These are phyloP conservation scores for Ploceus nigricollis DNA, from an alignment of 2,113 vertebrate species.

Conservation along the genomic window DNA sequence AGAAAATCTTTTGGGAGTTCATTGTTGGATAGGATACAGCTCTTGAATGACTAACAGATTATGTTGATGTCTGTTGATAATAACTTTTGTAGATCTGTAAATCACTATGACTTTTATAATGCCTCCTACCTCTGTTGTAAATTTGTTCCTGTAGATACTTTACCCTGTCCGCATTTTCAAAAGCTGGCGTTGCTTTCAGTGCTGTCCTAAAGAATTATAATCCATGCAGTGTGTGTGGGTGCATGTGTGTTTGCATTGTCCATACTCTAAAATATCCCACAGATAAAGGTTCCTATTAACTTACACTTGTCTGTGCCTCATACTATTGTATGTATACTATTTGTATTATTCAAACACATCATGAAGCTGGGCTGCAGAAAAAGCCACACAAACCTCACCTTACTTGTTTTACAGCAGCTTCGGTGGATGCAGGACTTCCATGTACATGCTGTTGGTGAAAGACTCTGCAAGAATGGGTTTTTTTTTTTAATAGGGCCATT, in stretches of 20 bases:
- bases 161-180: fast-evolving
- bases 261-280: neutral
- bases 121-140: neutral
- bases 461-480: neutral
- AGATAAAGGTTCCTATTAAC: neutral
- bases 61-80: neutral
- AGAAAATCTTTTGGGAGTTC: neutral
- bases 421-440: fast-evolving
- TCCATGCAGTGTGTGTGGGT: neutral
- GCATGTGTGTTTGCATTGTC: neutral
- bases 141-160: neutral
- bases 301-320: neutral
- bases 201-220: neutral
- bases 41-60: neutral
- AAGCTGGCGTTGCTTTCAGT: neutral
- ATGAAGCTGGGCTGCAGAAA: neutral
- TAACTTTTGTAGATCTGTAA: neutral
- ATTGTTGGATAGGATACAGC: neutral
- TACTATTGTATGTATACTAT: too few relatives aligned
- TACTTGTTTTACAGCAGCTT: neutral
- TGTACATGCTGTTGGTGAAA: neutral
- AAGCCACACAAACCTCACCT: neutral
- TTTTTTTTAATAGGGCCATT: neutral
- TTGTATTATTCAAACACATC: neutral
- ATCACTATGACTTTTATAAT: conserved; percentile 10